Conservation (phyloP, 2,113 vertebrate species). For the Alosa alosa region DNA sequence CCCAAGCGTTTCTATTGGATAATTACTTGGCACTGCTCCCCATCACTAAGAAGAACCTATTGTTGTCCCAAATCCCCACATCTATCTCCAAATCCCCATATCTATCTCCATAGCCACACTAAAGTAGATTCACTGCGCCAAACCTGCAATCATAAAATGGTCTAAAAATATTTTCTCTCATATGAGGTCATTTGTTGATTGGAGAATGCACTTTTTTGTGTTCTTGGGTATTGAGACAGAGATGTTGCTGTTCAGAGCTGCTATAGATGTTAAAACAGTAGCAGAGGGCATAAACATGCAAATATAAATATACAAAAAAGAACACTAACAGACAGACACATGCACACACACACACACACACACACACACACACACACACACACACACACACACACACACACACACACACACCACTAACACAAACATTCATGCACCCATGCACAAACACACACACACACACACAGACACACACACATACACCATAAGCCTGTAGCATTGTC, state of each 20-base stretch:
- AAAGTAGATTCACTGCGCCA: conserved; percentile 11
- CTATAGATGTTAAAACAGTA: not conserved
- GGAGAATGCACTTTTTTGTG: not conserved
- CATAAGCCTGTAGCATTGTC: not conserved
- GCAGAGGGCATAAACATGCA: not conserved
- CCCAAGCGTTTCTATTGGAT: not conserved
- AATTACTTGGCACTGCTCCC: not conserved
- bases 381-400: not conserved
- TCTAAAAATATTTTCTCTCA: not conserved
- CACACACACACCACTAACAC: not conserved
- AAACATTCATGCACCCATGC: not conserved
- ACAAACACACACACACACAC: not conserved
- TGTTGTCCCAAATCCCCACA: conserved; percentile 1
- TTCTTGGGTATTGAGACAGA: not conserved
- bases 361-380: not conserved
- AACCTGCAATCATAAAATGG: not conserved
- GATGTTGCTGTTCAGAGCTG: not conserved
- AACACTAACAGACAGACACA: not conserved
- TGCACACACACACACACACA: not conserved
- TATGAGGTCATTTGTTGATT: not conserved
- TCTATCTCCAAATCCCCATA: conserved; percentile 1
- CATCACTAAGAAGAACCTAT: conserved; percentile 10
- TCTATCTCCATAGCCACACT: conserved; percentile 8
- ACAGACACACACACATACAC: not conserved
- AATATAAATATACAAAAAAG: not conserved